These are phyloP conservation scores for Lerista edwardsae DNA, from an alignment of 2,797 vertebrate genomes.

Conservation along the genomic window DNA sequence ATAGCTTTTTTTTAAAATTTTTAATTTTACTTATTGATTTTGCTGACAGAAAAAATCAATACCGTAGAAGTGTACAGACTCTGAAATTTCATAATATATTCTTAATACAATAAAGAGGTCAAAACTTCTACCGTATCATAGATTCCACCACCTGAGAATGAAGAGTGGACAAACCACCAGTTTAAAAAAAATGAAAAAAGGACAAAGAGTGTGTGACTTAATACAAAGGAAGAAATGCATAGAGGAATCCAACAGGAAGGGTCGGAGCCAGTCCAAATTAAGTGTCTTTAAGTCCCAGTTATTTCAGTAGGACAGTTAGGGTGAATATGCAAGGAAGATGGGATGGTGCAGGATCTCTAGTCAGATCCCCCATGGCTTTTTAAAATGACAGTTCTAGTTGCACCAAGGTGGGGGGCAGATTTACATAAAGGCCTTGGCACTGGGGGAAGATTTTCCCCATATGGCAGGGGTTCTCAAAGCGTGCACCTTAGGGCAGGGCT, in stretches of 20 bases:
- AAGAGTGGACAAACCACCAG: conserved; percentile 53
- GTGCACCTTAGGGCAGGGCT: no score
- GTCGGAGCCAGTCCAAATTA: neutral
- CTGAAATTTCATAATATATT: conserved; percentile 62
- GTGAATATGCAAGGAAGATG: no score
- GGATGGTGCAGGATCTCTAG: no score
- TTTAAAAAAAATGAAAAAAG: conserved; percentile 24
- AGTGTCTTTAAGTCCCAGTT: neutral
- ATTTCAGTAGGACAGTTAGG: neutral
- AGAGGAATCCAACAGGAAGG: conserved; percentile 20
- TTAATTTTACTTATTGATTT: conserved; percentile 72
- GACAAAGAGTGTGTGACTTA: conserved; percentile 11
- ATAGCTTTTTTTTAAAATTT: conserved; percentile 55
- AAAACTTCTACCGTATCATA: conserved; percentile 60
- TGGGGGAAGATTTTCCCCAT: no score
- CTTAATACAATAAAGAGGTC: conserved; percentile 62
- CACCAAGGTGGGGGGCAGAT: no score
- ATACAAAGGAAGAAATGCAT: conserved; percentile 18
- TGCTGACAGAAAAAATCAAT: conserved; percentile 71
- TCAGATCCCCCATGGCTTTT: no score
- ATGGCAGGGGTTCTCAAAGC: no score
- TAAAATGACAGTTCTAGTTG: no score
- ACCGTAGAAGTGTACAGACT: conserved; percentile 59
- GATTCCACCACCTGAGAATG: conserved; percentile 64
- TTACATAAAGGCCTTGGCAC: no score